A percentile compares a stretch with the other conserved stretches of the same genome.
phyloP scores from a whole-genome alignment of 2,113 vertebrate species.

The Glaucomys volans region DNA sequence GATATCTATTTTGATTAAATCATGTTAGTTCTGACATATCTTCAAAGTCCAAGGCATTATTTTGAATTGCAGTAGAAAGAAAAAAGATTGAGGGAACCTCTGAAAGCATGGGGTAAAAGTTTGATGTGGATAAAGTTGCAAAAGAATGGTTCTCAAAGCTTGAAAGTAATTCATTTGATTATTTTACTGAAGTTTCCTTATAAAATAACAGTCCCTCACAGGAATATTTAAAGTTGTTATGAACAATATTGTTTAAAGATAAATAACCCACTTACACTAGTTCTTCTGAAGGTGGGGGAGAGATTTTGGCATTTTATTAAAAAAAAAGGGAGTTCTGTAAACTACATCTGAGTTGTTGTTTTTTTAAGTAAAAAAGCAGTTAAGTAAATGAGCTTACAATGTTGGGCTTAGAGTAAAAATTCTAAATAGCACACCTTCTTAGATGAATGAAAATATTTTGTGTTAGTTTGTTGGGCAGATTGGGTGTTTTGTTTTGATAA shows the following conservation, averaged over 20 bases:
- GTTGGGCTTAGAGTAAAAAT: not conserved
- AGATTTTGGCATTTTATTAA: slow-evolving; percentile 29
- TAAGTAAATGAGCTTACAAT: slow-evolving; percentile 48
- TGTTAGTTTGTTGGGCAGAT: slow-evolving; percentile 9
- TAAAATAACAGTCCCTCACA: not conserved
- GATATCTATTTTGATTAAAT: slow-evolving; percentile 37
- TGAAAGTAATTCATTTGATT: slow-evolving; percentile 55
- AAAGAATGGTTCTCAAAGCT: slow-evolving; percentile 49
- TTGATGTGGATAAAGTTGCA: slow-evolving; percentile 24
- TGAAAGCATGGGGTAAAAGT: not conserved
- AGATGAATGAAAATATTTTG: not conserved
- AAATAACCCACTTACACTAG: slow-evolving; percentile 28
- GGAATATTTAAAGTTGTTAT: not conserved
- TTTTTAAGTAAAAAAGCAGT: not conserved
- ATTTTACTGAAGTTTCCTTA: slow-evolving; percentile 60
- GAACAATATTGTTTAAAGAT: not conserved
- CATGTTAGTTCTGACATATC: not conserved
- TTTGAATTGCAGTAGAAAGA: slow-evolving; percentile 8
- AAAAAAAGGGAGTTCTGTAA: slow-evolving; percentile 69
- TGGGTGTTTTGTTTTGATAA: slow-evolving; percentile 20
- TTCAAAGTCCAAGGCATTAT: slow-evolving; percentile 45
- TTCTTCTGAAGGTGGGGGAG: rapidly evolving
- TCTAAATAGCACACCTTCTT: not conserved
- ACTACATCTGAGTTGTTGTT: not conserved
- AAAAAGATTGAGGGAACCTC: not conserved